Base-by-base conservation (phyloP, 2,113 vertebrate genomes). In the Xiphophorus hellerii region DNA sequence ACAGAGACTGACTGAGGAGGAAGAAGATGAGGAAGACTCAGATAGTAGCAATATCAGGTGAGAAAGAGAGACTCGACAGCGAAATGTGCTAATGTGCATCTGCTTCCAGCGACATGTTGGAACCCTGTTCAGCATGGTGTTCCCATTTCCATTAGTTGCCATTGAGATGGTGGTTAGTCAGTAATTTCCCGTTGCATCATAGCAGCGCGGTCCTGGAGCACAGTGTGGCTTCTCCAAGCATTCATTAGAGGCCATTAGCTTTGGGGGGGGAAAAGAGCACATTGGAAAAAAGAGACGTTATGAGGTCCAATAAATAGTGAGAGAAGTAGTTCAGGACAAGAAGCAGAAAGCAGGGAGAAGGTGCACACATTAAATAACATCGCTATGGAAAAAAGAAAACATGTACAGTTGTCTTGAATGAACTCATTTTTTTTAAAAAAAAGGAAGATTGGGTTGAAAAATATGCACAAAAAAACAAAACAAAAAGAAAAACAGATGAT, bases 1-100 rank as follows among this genome's bases (percentile, higher is more conserved):
- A 69, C 95, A 88, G 87, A 88, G 84, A 73, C 71, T 93, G 69
- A 85, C 92, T 54, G 94, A 96, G 89, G 93, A 93, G 63, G 81
- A 85, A 73, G 84, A 90, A 13, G 63, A 71, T 1, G 82, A 86
- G 27, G 79, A 73, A 62, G 85, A 73, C 1, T 64, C 31, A 65
- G 81, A 68, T 51, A 10, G 78, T 69, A 76, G 66, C 28, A 74
- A 73, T 74, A 71, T 42, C 78, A 88, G 90, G 90, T 93, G 74
- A 83, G 88, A 75, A 70, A 62, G 48, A 78, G 64, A 77, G 31
- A 33, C 61, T 76, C 1, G 1, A 35, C 35, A 54, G 60, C 71
- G 71, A 62, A 70, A 73, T 54, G 79, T 79, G 67, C 77, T 82
- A 74, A 90, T 86, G 76, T 76, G 77, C 13, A 63, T 74, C 72